Evolutionary conservation across 2,888 invertebrate genomes (phyloP).

Genomic region (Atrina japonica): DNA sequence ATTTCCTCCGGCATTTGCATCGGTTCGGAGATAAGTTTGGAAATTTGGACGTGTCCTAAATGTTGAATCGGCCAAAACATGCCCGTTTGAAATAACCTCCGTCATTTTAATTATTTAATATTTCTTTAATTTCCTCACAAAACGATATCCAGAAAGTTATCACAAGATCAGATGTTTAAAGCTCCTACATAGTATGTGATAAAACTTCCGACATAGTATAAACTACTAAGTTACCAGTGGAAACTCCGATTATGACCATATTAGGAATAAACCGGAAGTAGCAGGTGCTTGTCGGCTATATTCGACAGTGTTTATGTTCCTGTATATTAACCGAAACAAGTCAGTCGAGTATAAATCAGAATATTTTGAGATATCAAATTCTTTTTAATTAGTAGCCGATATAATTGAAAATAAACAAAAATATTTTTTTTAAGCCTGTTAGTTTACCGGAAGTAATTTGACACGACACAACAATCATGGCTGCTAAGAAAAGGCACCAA

Average conservation of each 20-base stretch:
- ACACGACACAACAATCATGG: conserved; percentile 19
- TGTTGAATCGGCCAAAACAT: conserved; percentile 71
- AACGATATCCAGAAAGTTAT: conserved; percentile 7
- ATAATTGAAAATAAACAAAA: neutral
- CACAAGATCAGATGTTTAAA: conserved; percentile 30
- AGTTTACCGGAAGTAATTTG: conserved; percentile 1
- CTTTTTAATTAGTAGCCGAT: neutral
- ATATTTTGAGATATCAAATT: no score
- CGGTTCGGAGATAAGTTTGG: conserved; percentile 65
- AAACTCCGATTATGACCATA: conserved; percentile 64
- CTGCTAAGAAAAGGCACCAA: conserved; percentile 32
- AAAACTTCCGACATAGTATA: conserved; percentile 64
- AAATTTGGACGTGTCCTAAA: conserved; percentile 71
- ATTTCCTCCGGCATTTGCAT: conserved; percentile 72
- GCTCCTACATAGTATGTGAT: conserved; percentile 12
- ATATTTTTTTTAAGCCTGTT: neutral
- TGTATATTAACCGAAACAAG: no score
- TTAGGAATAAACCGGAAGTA: conserved; percentile 57
- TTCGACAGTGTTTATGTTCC: neutral
- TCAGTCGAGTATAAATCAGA: no score
- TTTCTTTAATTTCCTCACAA: neutral
- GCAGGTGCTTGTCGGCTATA: conserved; percentile 50
- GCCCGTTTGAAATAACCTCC: conserved; percentile 55
- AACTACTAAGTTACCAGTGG: conserved; percentile 69
- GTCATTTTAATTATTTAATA: conserved; percentile 55